Evolutionary conservation across 1,140 invertebrate species (phyloP), one percentile per base, ranked within the genome.

Genomic region (Pemphigus obesinymphae): DNA sequence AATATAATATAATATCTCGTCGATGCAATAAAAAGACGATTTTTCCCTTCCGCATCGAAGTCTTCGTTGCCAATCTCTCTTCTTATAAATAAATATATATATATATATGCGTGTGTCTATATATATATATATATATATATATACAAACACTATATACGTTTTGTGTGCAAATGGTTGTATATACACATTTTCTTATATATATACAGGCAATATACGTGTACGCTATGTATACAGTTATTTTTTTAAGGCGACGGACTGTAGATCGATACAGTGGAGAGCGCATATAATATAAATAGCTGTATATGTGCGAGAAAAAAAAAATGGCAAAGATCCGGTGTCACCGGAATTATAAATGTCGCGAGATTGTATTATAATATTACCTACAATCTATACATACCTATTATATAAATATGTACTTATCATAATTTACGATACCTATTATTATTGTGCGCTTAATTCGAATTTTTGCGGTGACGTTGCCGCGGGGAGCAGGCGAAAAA

Each of bases 1-100:
- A 26, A 70, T 45, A 70, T 40, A 70, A n/a, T n/a, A n/a, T n/a
- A n/a, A n/a, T 70, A 45, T 70, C 20, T 43, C 23, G 66, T 26
- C 37, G 13, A 43, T 17, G 68, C 68, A 45, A 70, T 70, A 45
- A 70, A 70, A 70, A 43, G 37, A 70, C 66, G n/a, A 26, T 70
- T 70, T 40, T 70, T 26, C 66, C 20, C 40, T 26, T 45, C 13
- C 68, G 23, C 23, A 15, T 11, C 23, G 23, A 43, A 70, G 26
- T 29, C n/a, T n/a, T n/a, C 40, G 13, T 45, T 70, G 68, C 68
- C 68, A 70, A 70, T 70, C 40, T 20, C 23, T 43, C 45, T 70
- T 43, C 68, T 45, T 26, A 17, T 23, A 70, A 23, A 43, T 7
- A 70, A n/a, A 23, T n/a, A n/a, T n/a, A n/a, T 29, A 26, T 58